Percentiles rank a stretch among this genome's conserved stretches.
phyloP scores from a whole-genome alignment of 2,113 vertebrate species.

The Ardeotis arabs region DNA sequence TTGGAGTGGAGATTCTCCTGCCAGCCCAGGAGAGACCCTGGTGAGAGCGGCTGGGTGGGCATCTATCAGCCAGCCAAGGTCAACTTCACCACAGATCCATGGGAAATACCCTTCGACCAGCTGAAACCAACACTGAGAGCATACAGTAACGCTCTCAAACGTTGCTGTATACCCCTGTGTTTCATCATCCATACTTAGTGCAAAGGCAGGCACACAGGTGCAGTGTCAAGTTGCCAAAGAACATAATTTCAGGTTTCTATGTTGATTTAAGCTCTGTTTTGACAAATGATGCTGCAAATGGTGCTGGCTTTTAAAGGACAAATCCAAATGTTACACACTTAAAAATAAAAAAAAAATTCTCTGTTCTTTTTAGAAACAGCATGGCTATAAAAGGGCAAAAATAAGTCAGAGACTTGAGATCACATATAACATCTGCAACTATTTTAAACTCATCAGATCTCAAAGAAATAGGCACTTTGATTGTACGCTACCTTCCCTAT shows the following conservation, averaged over 20 bases:
- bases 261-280: background rate
- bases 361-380: background rate
- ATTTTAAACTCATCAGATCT: background rate
- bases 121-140: background rate
- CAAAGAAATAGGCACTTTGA: background rate
- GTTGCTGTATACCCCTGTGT: background rate
- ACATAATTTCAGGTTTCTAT: background rate
- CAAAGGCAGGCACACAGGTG: background rate
- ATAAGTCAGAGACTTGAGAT: background rate
- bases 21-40: accelerated
- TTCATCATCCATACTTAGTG: background rate
- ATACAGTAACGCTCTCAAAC: background rate
- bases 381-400: background rate
- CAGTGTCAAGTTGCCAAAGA: background rate
- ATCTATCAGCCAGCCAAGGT: background rate
- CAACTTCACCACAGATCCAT: background rate
- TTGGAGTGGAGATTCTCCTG: no score
- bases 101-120: background rate
- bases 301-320: background rate
- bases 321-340: background rate
- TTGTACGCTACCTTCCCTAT: background rate
- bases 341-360: background rate
- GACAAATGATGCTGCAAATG: background rate
- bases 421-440: background rate
- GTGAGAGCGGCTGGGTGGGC: background rate